Base-by-base conservation (phyloP, 1,140 invertebrate genomes). In the Oscheius sp. region DNA sequence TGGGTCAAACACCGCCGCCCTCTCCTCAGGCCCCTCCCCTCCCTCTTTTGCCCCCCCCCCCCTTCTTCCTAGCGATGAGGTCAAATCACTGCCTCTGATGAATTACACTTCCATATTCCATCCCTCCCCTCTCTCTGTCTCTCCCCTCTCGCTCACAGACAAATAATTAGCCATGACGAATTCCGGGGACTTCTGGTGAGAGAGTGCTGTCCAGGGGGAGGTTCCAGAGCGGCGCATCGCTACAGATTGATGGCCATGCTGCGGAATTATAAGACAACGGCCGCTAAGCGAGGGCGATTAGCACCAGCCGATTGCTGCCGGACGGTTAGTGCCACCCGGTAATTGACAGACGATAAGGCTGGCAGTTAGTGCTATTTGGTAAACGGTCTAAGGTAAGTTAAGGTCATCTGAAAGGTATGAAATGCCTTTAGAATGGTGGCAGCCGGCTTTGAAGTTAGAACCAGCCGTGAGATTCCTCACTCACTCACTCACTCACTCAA, bases 131-230 rank as follows among this genome's bases (percentile, higher is more conserved):
- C 29, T 28, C 7, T 45, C 26, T 45, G 4, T 36, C 4, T 52
- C n/a, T 49, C 65, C 52, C 42, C 20, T 55, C 31, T 42, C 38
- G 38, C 10, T n/a, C 38, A 42, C n/a, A n/a, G n/a, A n/a, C 49
- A 55, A 55, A 55, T 55, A 55, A 55, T 55, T 55, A 55, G 23
- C 49, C 49, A 55, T 55, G 49, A 55, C 49, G 49, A 55, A 55
- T 55, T 55, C 38, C 28, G 49, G 15, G 7, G 4, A 15, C 28
- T 4, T 23, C 28, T 26, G 7, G 15, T 7, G 15, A 23, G 49
- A 42, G 38, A 42, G 38, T 10, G 10, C 38, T 10, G 10, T 10
- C 10, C 38, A 42, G 38, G n/a, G 10, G 38, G n/a, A n/a, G n/a
- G n/a, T n/a, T n/a, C n/a, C n/a, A n/a, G 38, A 42, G 38, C 10